Base-by-base conservation (phyloP, 2,888 invertebrate species). In the Choristoneura rosaceana region DNA sequence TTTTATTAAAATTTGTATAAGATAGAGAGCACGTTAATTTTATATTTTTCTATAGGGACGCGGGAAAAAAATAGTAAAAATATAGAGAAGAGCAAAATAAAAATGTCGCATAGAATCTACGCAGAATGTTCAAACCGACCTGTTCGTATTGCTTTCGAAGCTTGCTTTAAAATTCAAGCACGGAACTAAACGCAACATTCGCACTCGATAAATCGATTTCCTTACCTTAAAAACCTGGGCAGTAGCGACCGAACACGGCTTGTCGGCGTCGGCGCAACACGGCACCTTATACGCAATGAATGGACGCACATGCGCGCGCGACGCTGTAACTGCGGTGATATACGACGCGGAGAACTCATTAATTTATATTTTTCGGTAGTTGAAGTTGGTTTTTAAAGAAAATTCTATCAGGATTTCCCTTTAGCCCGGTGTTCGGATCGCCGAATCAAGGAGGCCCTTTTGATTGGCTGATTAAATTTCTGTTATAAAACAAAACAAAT, bases 251-350 rank as follows among this genome's bases (percentile, higher is more conserved):
- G 65, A 67, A 71, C 73, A 69, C 73, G 69, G 64, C 71, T 55
- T 71, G 71, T 68, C 69, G 73, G 63, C 69, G 73, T 73, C 73
- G 68, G 59, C n/a, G 52, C 64, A 59, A 73, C 73, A 73, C 47
- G 73, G 50, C 61, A 65, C 71, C 73, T 73, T 73, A 73, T 73
- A 73, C 73, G 71, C 71, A 69, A 73, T 69, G 73, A 73, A 73
- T 69, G 68, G 71, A 71, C 71, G 71, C 67, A 67, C 71, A 67
- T 68, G 69, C 63, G 70, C 25, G 45, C 38, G 41, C 58, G 59
- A 55, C 33, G 8, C 61, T 14, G 25, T 61, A 61, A 61, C 17
- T 41, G 61, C 41, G 61, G 61, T 61, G 61, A 61, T 61, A 61
- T 61, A 61, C 61, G 61, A 41, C 61, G 61, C 41, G 8, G 38